These are phyloP conservation scores for Cephus spinipes DNA, from an alignment of 2,888 invertebrate genomes.

Conservation along the genomic window DNA sequence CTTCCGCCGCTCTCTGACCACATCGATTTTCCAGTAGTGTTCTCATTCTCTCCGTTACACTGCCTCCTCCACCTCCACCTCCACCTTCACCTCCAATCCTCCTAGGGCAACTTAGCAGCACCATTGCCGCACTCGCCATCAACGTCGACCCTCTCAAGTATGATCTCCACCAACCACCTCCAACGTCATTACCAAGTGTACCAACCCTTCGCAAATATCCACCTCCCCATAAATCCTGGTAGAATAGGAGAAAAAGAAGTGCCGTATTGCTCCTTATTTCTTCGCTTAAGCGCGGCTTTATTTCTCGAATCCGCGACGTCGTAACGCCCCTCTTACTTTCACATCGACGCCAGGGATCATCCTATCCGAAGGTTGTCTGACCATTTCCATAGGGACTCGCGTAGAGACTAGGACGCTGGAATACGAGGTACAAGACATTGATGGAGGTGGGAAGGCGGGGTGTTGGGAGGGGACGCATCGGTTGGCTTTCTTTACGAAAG, in stretches of 20 bases:
- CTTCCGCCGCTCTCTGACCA: slow-evolving; percentile 26
- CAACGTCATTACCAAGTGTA: neutral
- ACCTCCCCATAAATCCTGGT: neutral
- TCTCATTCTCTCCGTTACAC: neutral
- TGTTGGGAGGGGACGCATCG: neutral
- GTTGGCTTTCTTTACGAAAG: slow-evolving; percentile 30
- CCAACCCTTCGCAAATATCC: neutral
- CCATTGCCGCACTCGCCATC: neutral
- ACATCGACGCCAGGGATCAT: neutral
- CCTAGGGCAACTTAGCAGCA: neutral
- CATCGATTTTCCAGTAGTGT: slow-evolving; percentile 36
- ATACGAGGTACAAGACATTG: neutral
- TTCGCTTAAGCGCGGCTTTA: neutral
- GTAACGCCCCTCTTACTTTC: neutral
- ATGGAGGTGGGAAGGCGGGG: neutral
- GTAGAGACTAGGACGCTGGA: neutral
- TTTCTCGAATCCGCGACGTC: neutral
- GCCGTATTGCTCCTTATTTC: neutral
- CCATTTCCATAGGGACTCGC: neutral
- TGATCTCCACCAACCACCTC: neutral
- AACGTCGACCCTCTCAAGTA: neutral
- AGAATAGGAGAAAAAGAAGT: neutral
- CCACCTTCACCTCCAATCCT: neutral
- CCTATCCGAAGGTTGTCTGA: neutral
- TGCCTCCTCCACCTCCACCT: neutral